phyloP scores from a whole-genome alignment of 2,888 invertebrate genomes.

The Willowsia nigromaculata region DNA sequence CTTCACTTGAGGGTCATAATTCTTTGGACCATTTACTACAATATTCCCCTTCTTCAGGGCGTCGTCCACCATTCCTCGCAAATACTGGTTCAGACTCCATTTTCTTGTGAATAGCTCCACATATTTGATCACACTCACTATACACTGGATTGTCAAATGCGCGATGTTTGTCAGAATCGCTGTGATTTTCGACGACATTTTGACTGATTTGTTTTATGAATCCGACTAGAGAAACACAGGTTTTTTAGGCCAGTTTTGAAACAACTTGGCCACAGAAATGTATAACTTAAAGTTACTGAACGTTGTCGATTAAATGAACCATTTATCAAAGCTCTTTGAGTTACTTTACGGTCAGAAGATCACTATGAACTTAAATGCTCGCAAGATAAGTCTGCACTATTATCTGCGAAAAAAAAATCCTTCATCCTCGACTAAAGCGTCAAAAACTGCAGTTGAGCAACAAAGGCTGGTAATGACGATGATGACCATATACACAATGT shows the following conservation, averaged over 20 bases:
- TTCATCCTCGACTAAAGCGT: background rate
- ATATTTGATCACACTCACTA: slow-evolving; percentile 43
- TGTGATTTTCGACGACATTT: slow-evolving; percentile 52
- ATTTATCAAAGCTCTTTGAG: no score
- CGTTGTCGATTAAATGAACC: no score
- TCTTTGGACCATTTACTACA: slow-evolving; percentile 61
- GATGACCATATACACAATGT: background rate
- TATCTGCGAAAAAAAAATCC: no score
- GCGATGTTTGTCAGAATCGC: slow-evolving; percentile 30
- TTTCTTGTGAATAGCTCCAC: slow-evolving; percentile 3
- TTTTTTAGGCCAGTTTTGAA: no score
- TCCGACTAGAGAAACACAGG: background rate
- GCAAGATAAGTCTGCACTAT: no score
- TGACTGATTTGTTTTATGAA: background rate
- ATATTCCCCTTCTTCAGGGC: slow-evolving; percentile 58
- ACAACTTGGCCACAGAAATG: no score
- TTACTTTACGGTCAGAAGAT: no score
- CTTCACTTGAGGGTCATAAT: slow-evolving; percentile 66
- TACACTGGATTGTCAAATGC: slow-evolving; percentile 16
- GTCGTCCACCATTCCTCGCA: slow-evolving; percentile 43
- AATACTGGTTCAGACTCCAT: slow-evolving; percentile 37
- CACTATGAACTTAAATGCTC: no score
- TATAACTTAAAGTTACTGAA: no score
- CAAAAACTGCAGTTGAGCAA: background rate
- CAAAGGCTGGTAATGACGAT: background rate